Evolutionary conservation across 2,113 vertebrate genomes (phyloP).

Genomic region (Tretioscincus oriximinensis): DNA sequence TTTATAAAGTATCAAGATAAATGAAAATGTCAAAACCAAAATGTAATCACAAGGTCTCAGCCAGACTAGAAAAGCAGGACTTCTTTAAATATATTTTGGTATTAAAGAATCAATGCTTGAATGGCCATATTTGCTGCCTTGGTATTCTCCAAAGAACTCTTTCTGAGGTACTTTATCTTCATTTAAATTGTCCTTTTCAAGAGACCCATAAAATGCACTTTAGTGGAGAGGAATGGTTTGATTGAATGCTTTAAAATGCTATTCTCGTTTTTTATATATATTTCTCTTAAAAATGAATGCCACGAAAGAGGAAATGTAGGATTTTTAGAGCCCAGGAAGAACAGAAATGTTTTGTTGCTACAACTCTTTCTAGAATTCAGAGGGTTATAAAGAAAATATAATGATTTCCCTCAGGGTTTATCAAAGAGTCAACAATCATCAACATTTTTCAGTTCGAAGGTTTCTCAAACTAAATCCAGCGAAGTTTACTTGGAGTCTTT

Average conservation of each 20-base stretch:
- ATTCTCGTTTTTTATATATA: slow-evolving; percentile 41
- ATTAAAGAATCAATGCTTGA: slow-evolving; percentile 49
- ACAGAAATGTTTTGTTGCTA: slow-evolving; percentile 35
- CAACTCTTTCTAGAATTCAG: slow-evolving; percentile 51
- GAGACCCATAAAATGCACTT: slow-evolving; percentile 35
- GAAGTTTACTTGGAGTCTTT: background rate
- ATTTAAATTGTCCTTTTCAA: slow-evolving; percentile 49
- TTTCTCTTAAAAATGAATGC: background rate
- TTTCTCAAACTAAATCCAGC: slow-evolving; percentile 30
- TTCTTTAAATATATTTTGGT: slow-evolving; percentile 53
- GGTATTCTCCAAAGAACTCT: slow-evolving; percentile 40
- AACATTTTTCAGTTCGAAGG: slow-evolving; percentile 48
- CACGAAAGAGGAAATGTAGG: slow-evolving; percentile 6
- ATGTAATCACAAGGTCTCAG: slow-evolving; percentile 40
- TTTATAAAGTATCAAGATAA: slow-evolving; percentile 52
- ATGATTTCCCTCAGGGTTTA: slow-evolving; percentile 49
- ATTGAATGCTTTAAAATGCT: slow-evolving; percentile 33
- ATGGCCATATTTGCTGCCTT: slow-evolving; percentile 38
- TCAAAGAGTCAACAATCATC: slow-evolving; percentile 32
- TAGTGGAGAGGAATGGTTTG: slow-evolving; percentile 58
- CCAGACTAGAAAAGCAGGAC: slow-evolving; percentile 32
- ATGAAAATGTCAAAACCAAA: slow-evolving; percentile 58
- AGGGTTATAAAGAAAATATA: slow-evolving; percentile 54
- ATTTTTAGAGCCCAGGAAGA: slow-evolving; percentile 49
- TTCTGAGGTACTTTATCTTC: slow-evolving; percentile 56